These are phyloP conservation scores for Sternarchorhynchus goeldii DNA, from an alignment of 2,797 vertebrate genomes.

Conservation along the genomic window DNA sequence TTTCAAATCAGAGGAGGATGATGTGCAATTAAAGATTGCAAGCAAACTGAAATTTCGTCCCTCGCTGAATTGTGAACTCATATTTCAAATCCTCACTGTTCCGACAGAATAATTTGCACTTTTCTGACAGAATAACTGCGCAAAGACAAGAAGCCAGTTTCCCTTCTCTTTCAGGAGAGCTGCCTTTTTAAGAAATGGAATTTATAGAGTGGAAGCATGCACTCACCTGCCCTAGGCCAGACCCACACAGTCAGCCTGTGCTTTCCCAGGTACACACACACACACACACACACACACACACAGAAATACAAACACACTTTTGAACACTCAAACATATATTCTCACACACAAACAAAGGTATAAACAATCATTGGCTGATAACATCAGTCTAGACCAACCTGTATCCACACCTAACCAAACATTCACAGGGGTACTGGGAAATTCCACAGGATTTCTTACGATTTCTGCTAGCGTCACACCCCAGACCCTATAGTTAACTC, in stretches of 20 bases:
- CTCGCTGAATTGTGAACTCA: neutral
- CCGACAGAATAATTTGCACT: neutral
- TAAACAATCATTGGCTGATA: slow-evolving; percentile 41
- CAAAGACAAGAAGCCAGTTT: neutral
- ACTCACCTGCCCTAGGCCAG: slow-evolving; percentile 49
- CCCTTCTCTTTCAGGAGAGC: neutral
- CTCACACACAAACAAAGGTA: slow-evolving; percentile 7
- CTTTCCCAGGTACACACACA: slow-evolving; percentile 31
- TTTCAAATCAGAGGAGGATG: neutral
- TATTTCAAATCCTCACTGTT: neutral
- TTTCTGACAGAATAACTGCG: neutral
- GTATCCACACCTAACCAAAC: slow-evolving; percentile 24
- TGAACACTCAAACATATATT: slow-evolving; percentile 14
- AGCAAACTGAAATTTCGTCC: slow-evolving; percentile 8
- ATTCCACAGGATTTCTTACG: slow-evolving; percentile 43
- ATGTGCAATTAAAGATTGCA: neutral
- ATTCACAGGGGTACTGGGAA: slow-evolving; percentile 16
- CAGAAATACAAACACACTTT: slow-evolving; percentile 16
- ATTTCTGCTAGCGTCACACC: slow-evolving; percentile 31
- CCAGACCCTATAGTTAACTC: slow-evolving; percentile 35
- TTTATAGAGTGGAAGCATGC: slow-evolving; percentile 46
- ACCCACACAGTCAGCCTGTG: slow-evolving; percentile 35
- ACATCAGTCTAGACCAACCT: slow-evolving; percentile 39
- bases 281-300: slow-evolving; percentile 16
- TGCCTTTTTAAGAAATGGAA: slow-evolving; percentile 48